Evolutionary conservation across 2,888 invertebrate species (phyloP), one percentile per base, ranked within the genome.

Genomic region (Drosophila gaucha): DNA sequence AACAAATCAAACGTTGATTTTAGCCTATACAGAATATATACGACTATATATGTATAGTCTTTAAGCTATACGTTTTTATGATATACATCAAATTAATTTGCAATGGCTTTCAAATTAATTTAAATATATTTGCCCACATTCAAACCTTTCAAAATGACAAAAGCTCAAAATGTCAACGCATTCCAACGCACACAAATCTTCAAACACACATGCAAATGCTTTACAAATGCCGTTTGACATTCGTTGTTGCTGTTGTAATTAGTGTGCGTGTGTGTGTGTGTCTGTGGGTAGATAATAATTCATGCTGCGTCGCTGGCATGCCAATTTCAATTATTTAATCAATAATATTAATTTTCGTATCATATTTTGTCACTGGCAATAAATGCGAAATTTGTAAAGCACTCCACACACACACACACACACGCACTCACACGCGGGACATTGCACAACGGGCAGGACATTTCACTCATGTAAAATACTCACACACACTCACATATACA

Each of bases 281-380:
- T 12, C 28, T 12, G 20, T 33, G 57, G 57, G 38, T 22, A 18
- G 55, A 60, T 54, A 66, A 89, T 89, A 89, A 89, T 86, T 89
- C 80, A 89, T 85, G 72, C 69, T 59, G 52, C 57, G 59, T 59
- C 66, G 78, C 76, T 60, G 68, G 88, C 89, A 90, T 88, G 90
- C 90, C 90, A 89, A 89, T 90, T 91, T 90, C 91, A 91, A 91
- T 91, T 91, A 91, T 91, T 90, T 90, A 91, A 91, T 91, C 91
- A 91, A 91, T 91, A 91, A 90, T 91, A 91, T 91, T 91, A 91
- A 91, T 91, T 91, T 91, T 90, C 90, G 88, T 90, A 91, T 91
- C 90, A 91, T 90, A 91, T 91, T 91, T 90, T 91, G 91, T 91
- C 91, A 90, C 80, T 89, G 89, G 88, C 91, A 91, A 91, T 91